Evolutionary conservation across 1,140 invertebrate genomes (phyloP), one percentile per base, ranked within the genome.

Genomic region (Leptopilina clavipes): DNA sequence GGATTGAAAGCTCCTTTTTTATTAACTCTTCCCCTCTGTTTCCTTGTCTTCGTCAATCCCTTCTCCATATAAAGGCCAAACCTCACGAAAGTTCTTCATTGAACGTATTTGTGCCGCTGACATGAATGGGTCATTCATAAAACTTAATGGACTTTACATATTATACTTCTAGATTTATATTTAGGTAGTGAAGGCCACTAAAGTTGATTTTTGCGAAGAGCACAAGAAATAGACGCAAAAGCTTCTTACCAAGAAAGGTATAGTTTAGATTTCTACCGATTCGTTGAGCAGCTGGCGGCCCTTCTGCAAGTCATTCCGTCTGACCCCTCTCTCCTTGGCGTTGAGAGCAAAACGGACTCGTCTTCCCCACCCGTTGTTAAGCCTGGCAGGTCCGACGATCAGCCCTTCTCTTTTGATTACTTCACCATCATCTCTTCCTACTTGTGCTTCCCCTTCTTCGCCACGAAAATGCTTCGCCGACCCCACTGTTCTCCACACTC

Each of bases 41-140:
- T 70, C 72, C 71, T 65, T 74, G 19, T 72, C 74, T 56, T 73
- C 76, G 72, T 80, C 54, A 71, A 70, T 70, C 52, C 73, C 79
- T 73, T 81, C 79, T 48, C 31, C 54, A 73, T 75, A 73, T 76
- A 73, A 75, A 75, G 56, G 56, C 40, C 43, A 19, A 72, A 22
- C n/a, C 14, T 48, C 19, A 22, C 44, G 17, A 22, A 72, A 72
- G 45, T 71, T 19, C 40, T 59, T 70, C 37, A 45, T 74, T 74
- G 75, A 71, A 81, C 78, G 78, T 73, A 78, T 78, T 76, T 74
- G 75, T 78, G 71, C 75, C 56, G 22, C 72, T 78, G 76, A 76
- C 81, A 78, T 85, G 77, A 84, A 86, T 85, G 84, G 79, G 70
- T 82, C 83, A 86, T 86, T 86, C 82, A 85, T 81, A 74, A 82